These are phyloP conservation scores for Monopterus albus DNA, from an alignment of 2,113 vertebrate species.

Conservation along the genomic window DNA sequence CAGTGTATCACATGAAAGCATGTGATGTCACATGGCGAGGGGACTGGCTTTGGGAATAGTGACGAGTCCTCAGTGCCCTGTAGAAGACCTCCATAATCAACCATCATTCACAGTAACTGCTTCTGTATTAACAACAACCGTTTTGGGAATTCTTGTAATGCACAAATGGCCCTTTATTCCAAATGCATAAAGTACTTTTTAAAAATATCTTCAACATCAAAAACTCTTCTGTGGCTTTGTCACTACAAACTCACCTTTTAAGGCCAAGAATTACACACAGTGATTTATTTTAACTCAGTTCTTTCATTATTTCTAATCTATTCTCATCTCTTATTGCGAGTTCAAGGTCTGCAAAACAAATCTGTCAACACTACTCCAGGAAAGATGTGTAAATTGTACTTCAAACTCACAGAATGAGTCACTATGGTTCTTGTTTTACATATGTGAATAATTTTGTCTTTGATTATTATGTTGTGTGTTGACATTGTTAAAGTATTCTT, in stretches of 20 bases:
- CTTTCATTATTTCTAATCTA: neutral
- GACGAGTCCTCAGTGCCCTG: slow-evolving; percentile 48
- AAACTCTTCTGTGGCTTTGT: neutral
- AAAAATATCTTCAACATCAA: neutral
- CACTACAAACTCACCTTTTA: slow-evolving; percentile 8
- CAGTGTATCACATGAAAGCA: slow-evolving; percentile 86
- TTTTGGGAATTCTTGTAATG: neutral
- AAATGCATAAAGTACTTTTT: too few relatives aligned
- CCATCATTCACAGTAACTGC: slow-evolving; percentile 23
- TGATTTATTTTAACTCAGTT: neutral
- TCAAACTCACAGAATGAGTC: too few relatives aligned
- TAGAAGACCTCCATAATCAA: slow-evolving; percentile 37
- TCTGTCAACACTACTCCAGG: neutral
- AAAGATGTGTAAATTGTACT: neutral
- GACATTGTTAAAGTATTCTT: too few relatives aligned
- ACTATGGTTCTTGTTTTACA: too few relatives aligned
- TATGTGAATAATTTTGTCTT: neutral
- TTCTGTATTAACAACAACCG: slow-evolving; percentile 34
- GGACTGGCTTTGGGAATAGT: slow-evolving; percentile 60
- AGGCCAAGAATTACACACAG: too few relatives aligned
- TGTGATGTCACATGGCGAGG: slow-evolving; percentile 84
- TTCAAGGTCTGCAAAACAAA: neutral
- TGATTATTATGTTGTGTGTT: too few relatives aligned
- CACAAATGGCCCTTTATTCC: too few relatives aligned
- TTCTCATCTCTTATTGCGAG: neutral